These are phyloP conservation scores for Trachelus troglodyta DNA, from an alignment of 2,888 invertebrate species.

Conservation along the genomic window DNA sequence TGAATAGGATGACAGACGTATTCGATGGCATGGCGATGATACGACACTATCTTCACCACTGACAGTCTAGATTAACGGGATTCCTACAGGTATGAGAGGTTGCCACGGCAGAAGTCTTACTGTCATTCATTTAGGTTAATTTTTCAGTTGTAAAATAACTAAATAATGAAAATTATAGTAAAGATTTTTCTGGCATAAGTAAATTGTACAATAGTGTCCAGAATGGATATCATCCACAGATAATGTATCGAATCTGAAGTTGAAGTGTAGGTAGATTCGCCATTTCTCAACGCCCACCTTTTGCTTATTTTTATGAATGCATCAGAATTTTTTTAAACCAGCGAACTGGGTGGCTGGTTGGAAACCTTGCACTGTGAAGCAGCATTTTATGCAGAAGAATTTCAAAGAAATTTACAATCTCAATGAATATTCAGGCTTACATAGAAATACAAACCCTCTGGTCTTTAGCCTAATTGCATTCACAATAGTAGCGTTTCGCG, in stretches of 20 bases:
- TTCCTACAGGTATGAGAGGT: neutral
- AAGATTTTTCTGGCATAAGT: neutral
- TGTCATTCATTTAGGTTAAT: neutral
- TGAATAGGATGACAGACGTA: too few relatives aligned
- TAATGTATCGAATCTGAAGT: neutral
- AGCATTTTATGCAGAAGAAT: neutral
- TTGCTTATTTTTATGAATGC: neutral
- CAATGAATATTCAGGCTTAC: constrained; percentile 10
- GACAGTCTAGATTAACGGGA: neutral
- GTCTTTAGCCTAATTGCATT: constrained; percentile 24
- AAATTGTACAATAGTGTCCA: neutral
- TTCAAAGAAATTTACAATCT: neutral
- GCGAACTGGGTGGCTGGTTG: neutral
- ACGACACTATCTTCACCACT: neutral
- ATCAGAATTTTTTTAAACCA: neutral
- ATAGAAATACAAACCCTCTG: constrained; percentile 18
- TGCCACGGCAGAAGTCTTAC: neutral
- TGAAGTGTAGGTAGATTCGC: neutral
- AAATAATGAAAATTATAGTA: neutral
- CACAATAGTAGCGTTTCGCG: constrained; percentile 20
- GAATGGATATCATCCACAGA: neutral
- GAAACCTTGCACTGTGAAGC: neutral
- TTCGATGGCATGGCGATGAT: neutral
- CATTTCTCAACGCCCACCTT: neutral
- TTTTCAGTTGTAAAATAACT: neutral